Conservation (phyloP, 1,140 invertebrate genomes). For the Eurosta solidaginis region DNA sequence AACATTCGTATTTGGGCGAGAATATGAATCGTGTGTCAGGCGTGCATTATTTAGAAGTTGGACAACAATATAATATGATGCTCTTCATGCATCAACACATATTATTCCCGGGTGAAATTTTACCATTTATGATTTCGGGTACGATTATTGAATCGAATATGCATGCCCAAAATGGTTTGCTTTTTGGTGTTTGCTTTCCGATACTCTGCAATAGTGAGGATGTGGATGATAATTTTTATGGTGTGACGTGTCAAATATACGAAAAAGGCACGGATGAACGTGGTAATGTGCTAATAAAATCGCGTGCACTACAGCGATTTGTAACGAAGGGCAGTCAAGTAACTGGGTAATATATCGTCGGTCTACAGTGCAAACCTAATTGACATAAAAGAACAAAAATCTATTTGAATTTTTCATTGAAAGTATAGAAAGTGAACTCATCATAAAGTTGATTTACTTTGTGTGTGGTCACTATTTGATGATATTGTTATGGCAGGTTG, state of each 20-base stretch:
- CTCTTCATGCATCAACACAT: slow-evolving; percentile 67
- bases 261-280: slow-evolving; percentile 48
- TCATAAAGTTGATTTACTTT: too few relatives aligned
- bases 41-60: slow-evolving; percentile 51
- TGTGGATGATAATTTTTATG: slow-evolving; percentile 40
- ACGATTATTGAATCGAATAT: slow-evolving; percentile 47
- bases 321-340: slow-evolving; percentile 47
- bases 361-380: too few relatives aligned
- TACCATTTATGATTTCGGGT: slow-evolving; percentile 70
- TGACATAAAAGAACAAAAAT: too few relatives aligned
- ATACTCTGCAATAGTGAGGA: slow-evolving; percentile 39
- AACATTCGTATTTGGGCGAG: slow-evolving; percentile 55
- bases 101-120: slow-evolving; percentile 74
- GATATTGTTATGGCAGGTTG: neutral
- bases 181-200: slow-evolving; percentile 53
- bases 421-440: too few relatives aligned
- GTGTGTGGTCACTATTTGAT: too few relatives aligned
- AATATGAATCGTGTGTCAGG: slow-evolving; percentile 52
- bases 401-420: too few relatives aligned
- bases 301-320: slow-evolving; percentile 51
- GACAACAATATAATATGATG: slow-evolving; percentile 62
- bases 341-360: slow-evolving; percentile 46
- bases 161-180: slow-evolving; percentile 40
- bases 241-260: slow-evolving; percentile 57
- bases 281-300: slow-evolving; percentile 49